phyloP scores from a whole-genome alignment of 2,888 invertebrate species.

The Hyposoter dolosus region DNA sequence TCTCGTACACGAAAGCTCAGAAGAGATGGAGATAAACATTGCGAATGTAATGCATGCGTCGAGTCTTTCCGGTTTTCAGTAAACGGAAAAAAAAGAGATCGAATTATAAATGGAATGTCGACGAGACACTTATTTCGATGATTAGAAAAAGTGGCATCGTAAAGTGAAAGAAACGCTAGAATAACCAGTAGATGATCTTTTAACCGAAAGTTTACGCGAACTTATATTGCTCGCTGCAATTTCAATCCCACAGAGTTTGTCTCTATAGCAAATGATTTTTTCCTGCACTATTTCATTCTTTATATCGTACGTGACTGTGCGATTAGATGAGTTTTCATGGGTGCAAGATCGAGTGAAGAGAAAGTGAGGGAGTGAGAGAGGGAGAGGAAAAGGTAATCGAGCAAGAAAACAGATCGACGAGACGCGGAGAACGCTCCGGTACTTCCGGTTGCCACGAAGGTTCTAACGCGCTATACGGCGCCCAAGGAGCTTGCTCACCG shows the following conservation, averaged over 20 bases:
- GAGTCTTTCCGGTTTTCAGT: neutral
- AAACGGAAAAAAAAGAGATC: neutral
- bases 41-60: slow-evolving; percentile 62
- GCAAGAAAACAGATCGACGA: slow-evolving; percentile 56
- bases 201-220: neutral
- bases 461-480: slow-evolving; percentile 24
- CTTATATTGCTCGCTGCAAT: neutral
- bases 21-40: slow-evolving; percentile 68
- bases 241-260: slow-evolving; percentile 17
- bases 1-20: slow-evolving; percentile 2
- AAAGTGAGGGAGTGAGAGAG: slow-evolving; percentile 2
- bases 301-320: slow-evolving; percentile 56
- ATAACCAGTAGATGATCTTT: neutral
- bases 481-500: slow-evolving; percentile 40
- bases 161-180: neutral
- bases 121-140: neutral
- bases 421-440: slow-evolving; percentile 21
- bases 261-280: slow-evolving; percentile 39
- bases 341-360: slow-evolving; percentile 47
- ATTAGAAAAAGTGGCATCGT: neutral
- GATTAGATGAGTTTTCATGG: slow-evolving; percentile 48
- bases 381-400: slow-evolving; percentile 52
- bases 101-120: neutral
- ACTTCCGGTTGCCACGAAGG: slow-evolving; percentile 17
- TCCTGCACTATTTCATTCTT: slow-evolving; percentile 31